These are phyloP conservation scores for Baccha elongata DNA, from an alignment of 2,888 invertebrate genomes.

Conservation along the genomic window DNA sequence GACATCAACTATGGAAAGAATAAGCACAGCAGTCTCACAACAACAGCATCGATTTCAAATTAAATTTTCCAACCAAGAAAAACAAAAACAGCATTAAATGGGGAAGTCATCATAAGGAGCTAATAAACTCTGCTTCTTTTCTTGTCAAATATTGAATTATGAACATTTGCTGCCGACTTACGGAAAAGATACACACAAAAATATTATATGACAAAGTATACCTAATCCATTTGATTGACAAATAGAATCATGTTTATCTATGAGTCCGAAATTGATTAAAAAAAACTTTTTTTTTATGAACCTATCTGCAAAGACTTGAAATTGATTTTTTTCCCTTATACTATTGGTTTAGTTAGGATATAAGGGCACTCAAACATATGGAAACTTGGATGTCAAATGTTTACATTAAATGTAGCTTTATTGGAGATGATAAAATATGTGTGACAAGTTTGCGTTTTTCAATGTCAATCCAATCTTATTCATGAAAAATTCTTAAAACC, in stretches of 20 bases:
- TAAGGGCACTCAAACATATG: neutral
- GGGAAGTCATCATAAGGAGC: conserved; percentile 5
- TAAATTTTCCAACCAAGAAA: conserved; percentile 33
- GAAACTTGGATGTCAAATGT: neutral
- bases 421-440: too few relatives aligned
- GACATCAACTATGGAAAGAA: conserved; percentile 12
- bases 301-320: neutral
- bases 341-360: too few relatives aligned
- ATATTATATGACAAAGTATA: neutral
- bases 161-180: neutral
- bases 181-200: neutral
- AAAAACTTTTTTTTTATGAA: neutral
- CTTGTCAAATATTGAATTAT: conserved; percentile 30
- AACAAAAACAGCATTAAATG: neutral
- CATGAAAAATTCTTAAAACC: too few relatives aligned
- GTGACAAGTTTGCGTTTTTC: too few relatives aligned
- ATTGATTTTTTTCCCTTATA: neutral
- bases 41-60: conserved; percentile 62
- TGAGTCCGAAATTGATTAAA: neutral
- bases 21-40: conserved; percentile 19
- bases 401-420: too few relatives aligned
- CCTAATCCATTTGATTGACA: conserved; percentile 3
- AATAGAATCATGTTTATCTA: neutral
- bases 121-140: conserved; percentile 28
- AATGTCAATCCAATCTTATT: too few relatives aligned